phyloP scores from a whole-genome alignment of 1,140 invertebrate genomes.

The Doryteuthis pealeii region DNA sequence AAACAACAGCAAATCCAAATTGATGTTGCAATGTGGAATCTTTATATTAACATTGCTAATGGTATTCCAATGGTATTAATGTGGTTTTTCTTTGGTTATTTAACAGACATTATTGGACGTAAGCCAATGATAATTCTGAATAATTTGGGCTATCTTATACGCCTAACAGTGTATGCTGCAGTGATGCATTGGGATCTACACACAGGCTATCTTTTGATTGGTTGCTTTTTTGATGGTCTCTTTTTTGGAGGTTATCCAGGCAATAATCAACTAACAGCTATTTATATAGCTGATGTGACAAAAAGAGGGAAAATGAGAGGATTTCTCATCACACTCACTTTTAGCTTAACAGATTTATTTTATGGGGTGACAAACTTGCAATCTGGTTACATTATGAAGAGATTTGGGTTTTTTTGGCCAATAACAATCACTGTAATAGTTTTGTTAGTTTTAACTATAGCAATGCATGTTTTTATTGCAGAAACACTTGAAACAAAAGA shows the following conservation, averaged over 20 bases:
- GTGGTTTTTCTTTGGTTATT: slow-evolving; percentile 17
- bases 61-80: slow-evolving; percentile 18
- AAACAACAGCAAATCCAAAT: neutral
- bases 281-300: slow-evolving; percentile 21
- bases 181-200: slow-evolving; percentile 9
- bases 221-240: slow-evolving; percentile 17
- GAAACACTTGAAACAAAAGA: slow-evolving; percentile 13
- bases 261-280: neutral
- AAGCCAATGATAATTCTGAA: slow-evolving; percentile 19
- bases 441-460: slow-evolving; percentile 6
- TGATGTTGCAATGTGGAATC: neutral
- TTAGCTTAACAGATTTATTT: slow-evolving; percentile 12
- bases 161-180: slow-evolving; percentile 1
- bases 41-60: slow-evolving; percentile 11
- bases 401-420: slow-evolving; percentile 16
- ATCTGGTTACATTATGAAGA: slow-evolving; percentile 22
- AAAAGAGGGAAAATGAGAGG: slow-evolving; percentile 14
- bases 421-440: slow-evolving; percentile 9
- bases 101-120: slow-evolving; percentile 20
- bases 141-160: slow-evolving; percentile 14
- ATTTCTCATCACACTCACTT: slow-evolving; percentile 11
- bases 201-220: slow-evolving; percentile 15
- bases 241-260: neutral
- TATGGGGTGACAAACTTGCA: neutral
- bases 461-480: slow-evolving; percentile 17